A percentile compares a stretch with the other conserved stretches of the same genome.
Evolutionary conservation across 2,888 invertebrate species (phyloP).

Genomic region (Andrena minutula): DNA sequence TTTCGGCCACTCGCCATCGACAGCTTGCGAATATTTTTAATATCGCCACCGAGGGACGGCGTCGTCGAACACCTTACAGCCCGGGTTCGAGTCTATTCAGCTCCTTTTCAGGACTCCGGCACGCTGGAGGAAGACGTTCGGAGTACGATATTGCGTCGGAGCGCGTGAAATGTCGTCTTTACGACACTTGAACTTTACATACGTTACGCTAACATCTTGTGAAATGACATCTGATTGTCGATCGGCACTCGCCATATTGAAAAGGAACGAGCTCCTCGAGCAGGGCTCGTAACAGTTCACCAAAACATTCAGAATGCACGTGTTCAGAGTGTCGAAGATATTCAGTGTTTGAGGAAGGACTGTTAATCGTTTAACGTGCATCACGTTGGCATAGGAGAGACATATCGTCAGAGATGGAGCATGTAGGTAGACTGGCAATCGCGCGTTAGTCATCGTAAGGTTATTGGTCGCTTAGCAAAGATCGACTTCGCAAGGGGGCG

Average conservation of each 20-base stretch:
- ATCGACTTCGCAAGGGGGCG: not conserved
- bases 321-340: no score
- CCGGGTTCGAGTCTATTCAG: conserved; percentile 1
- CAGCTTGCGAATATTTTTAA: conserved; percentile 32
- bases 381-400: no score
- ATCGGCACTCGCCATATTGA: not conserved
- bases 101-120: not conserved
- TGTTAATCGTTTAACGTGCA: no score
- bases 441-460: not conserved
- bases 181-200: not conserved
- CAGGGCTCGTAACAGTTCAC: not conserved
- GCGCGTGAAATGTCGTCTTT: conserved; percentile 3
- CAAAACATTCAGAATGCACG: no score
- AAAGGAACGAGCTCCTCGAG: not conserved
- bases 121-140: not conserved
- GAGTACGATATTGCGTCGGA: not conserved
- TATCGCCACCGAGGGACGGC: not conserved
- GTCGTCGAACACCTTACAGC: not conserved
- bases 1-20: not conserved
- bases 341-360: no score
- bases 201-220: not conserved
- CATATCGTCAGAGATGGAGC: not conserved
- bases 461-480: not conserved
- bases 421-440: not conserved
- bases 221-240: not conserved